Evolutionary conservation across 1,140 invertebrate species (phyloP).

Genomic region (Drosophila sulfurigaster): DNA sequence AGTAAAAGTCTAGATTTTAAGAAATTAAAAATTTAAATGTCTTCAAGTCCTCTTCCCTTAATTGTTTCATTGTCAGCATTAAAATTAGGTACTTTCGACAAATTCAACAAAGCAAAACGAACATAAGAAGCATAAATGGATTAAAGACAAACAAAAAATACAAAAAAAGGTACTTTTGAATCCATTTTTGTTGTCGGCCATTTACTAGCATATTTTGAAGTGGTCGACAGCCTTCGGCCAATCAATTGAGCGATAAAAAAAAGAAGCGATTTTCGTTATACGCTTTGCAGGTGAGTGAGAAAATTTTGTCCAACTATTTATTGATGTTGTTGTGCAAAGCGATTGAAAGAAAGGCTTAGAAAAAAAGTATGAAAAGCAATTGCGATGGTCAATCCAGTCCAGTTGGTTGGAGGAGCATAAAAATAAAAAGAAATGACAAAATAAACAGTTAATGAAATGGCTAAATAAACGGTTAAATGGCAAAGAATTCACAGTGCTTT

Average conservation of each 20-base stretch:
- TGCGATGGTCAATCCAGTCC: constrained; percentile 12
- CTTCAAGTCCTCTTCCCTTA: no score
- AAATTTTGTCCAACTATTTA: constrained; percentile 50
- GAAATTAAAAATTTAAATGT: no score
- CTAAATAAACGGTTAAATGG: constrained; percentile 43
- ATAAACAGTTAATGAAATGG: constrained; percentile 40
- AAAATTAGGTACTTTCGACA: no score
- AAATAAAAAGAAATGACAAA: constrained; percentile 53
- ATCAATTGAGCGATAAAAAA: constrained; percentile 41
- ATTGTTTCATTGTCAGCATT: no score
- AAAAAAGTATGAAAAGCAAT: constrained; percentile 5
- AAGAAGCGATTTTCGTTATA: constrained; percentile 26
- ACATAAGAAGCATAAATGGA: no score
- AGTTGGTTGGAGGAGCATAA: constrained; percentile 19
- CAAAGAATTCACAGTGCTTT: constrained; percentile 25
- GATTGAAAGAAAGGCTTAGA: constrained; percentile 3
- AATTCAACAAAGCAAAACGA: no score
- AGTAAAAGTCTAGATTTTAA: no score
- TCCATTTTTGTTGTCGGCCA: no score
- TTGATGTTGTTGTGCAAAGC: constrained; percentile 11
- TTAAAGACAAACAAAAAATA: no score
- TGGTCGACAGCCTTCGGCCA: constrained; percentile 6
- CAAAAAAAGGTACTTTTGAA: no score
- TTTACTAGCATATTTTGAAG: neutral
- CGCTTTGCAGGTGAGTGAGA: constrained; percentile 36